phyloP scores from a whole-genome alignment of 2,113 vertebrate genomes.

The Noctilio leporinus region DNA sequence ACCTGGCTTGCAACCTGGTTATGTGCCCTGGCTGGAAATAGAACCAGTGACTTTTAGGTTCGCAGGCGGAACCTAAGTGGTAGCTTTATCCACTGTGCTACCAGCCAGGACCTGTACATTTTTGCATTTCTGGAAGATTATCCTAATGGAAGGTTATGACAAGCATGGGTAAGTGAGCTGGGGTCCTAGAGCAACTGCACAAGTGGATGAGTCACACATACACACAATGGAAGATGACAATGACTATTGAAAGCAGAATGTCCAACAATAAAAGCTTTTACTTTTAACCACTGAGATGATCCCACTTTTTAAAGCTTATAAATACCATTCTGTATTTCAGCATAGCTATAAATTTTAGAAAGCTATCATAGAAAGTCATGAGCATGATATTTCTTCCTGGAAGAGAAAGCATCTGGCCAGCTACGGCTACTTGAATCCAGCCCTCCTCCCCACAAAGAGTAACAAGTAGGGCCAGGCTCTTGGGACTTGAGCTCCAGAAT shows the following conservation, averaged over 20 bases:
- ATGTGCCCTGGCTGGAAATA: too few relatives aligned
- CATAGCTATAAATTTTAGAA: conserved; percentile 39
- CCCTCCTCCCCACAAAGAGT: background rate
- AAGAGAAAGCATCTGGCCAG: background rate
- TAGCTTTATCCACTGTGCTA: too few relatives aligned
- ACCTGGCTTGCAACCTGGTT: too few relatives aligned
- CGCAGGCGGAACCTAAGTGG: too few relatives aligned
- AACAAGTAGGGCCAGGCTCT: background rate
- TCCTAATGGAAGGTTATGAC: background rate
- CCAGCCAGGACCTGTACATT: too few relatives aligned
- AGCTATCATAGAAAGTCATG: conserved; percentile 13
- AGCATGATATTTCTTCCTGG: background rate
- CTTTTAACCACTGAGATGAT: conserved; percentile 49
- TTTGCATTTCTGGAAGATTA: conserved; percentile 11
- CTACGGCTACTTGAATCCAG: background rate
- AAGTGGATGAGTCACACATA: conserved; percentile 20
- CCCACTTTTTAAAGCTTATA: conserved; percentile 31
- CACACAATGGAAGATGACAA: background rate
- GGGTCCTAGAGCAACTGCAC: background rate
- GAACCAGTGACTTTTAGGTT: too few relatives aligned
- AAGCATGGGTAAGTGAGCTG: background rate
- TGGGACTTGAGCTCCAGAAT: background rate
- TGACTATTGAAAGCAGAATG: background rate
- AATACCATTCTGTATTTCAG: conserved; percentile 42
- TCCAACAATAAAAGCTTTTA: conserved; percentile 32